Conservation (phyloP, 2,113 vertebrate genomes). For the Ciconia stormi region DNA sequence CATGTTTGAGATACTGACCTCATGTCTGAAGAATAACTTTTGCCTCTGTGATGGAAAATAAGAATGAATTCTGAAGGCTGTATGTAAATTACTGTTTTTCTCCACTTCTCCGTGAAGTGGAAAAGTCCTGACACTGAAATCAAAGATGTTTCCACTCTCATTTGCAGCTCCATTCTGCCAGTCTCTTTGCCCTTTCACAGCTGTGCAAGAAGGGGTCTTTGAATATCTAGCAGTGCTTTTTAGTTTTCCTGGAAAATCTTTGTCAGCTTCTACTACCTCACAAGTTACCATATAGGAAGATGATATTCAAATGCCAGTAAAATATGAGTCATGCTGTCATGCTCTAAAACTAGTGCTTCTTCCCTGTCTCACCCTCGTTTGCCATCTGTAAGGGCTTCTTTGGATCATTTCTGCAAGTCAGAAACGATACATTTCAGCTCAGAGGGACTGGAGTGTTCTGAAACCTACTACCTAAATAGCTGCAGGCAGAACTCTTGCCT, state of each 20-base stretch:
- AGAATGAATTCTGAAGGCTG: background rate
- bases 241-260: background rate
- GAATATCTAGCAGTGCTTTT: background rate
- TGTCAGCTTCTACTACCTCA: background rate
- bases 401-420: background rate
- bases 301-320: background rate
- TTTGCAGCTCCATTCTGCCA: slow-evolving; percentile 2
- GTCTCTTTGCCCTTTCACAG: background rate
- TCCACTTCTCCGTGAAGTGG: background rate
- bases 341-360: background rate
- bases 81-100: background rate
- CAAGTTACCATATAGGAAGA: background rate
- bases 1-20: slow-evolving; percentile 12
- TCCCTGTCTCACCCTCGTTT: background rate
- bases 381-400: background rate
- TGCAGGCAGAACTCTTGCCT: background rate
- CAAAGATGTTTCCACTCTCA: background rate
- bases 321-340: background rate
- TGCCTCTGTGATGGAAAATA: slow-evolving; percentile 26
- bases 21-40: background rate
- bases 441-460: background rate
- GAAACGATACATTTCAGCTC: background rate
- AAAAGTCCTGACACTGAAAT: background rate
- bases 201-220: background rate
- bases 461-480: background rate